A percentile compares a stretch with the other conserved stretches of the same genome.
Conservation (phyloP, 2,113 vertebrate species). For the Larimichthys crocea region DNA sequence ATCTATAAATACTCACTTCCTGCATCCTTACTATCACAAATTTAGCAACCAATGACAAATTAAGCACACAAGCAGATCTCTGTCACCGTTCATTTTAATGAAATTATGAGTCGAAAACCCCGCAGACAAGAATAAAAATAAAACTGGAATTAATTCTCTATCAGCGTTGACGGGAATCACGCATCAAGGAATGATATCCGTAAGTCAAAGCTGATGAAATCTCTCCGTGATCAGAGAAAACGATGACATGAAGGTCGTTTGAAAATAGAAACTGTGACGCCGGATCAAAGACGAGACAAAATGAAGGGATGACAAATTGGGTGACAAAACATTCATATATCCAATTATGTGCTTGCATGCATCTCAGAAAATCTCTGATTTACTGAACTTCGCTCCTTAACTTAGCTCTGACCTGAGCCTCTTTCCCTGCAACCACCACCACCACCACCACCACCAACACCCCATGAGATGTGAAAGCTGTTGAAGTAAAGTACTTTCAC, state of each 20-base stretch:
- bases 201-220: slow-evolving; percentile 36
- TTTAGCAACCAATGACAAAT: slow-evolving; percentile 21
- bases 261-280: slow-evolving; percentile 16
- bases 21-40: slow-evolving; percentile 39
- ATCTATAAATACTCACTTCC: slow-evolving; percentile 72
- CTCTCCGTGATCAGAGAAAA: slow-evolving; percentile 31
- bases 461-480: background rate
- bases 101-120: slow-evolving; percentile 17
- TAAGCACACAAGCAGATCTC: slow-evolving; percentile 9
- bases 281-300: slow-evolving; percentile 20
- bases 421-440: background rate
- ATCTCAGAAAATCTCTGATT: background rate
- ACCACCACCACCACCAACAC: background rate
- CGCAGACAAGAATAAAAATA: slow-evolving; percentile 22
- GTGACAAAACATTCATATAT: background rate
- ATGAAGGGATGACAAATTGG: slow-evolving; percentile 23
- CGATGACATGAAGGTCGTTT: slow-evolving; percentile 4
- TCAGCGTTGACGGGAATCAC: background rate
- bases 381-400: background rate
- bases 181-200: slow-evolving; percentile 31
- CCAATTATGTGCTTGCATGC: background rate
- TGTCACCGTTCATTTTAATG: background rate
- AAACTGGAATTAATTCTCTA: slow-evolving; percentile 3
- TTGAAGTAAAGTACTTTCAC: slow-evolving; percentile 1
- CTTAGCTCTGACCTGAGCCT: background rate